These are phyloP conservation scores for Philaethria dido DNA, from an alignment of 2,888 invertebrate species.

Conservation along the genomic window DNA sequence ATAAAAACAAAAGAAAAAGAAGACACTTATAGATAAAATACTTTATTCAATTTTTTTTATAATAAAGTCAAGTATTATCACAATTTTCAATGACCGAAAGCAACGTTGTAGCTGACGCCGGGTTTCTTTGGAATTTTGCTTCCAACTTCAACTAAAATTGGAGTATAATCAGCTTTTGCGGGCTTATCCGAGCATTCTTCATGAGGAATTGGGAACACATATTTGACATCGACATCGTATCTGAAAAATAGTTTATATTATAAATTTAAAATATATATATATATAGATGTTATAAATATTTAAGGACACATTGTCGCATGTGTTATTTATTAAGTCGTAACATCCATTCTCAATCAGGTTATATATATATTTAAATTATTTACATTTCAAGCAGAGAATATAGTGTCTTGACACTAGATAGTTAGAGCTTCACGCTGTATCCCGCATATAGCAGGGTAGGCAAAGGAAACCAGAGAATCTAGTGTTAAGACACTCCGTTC, in stretches of 20 bases:
- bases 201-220: constrained; percentile 93
- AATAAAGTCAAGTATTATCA: background rate
- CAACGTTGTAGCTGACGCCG: constrained; percentile 66
- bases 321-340: too few relatives aligned
- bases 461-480: too few relatives aligned
- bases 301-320: too few relatives aligned
- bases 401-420: too few relatives aligned
- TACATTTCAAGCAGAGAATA: too few relatives aligned
- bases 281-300: too few relatives aligned
- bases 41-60: background rate
- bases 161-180: constrained; percentile 60
- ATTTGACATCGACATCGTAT: constrained; percentile 93
- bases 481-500: too few relatives aligned
- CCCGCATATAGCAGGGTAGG: too few relatives aligned
- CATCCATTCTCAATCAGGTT: too few relatives aligned
- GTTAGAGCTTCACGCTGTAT: too few relatives aligned
- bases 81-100: constrained; percentile 53
- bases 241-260: constrained; percentile 56
- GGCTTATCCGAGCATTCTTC: constrained; percentile 84
- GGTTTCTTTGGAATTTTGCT: constrained; percentile 66
- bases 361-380: too few relatives aligned
- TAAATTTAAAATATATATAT: too few relatives aligned
- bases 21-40: background rate
- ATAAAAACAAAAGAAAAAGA: background rate
- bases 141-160: constrained; percentile 66